These are phyloP conservation scores for Cerceris rybyensis DNA, from an alignment of 2,888 invertebrate genomes.

Conservation along the genomic window DNA sequence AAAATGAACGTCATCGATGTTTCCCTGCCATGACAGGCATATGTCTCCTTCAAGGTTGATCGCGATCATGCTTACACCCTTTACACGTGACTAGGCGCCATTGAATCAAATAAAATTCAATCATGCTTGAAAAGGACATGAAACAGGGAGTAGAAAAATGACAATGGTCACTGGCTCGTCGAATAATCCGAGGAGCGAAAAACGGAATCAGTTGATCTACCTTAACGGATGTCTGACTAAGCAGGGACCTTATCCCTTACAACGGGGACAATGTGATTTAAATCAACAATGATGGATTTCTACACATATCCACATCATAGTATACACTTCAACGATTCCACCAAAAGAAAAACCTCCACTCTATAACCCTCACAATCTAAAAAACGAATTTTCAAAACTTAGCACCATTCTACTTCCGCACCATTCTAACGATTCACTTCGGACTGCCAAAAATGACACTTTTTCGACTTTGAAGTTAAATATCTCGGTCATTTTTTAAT, in stretches of 20 bases:
- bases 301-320: no score
- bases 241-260: conserved; percentile 4
- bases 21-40: background rate
- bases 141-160: background rate
- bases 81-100: background rate
- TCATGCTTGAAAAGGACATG: background rate
- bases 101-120: background rate
- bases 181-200: background rate
- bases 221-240: conserved; percentile 2
- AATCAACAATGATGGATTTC: background rate
- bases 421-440: no score
- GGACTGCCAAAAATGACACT: no score
- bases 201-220: background rate
- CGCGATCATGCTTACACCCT: background rate
- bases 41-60: background rate
- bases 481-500: no score
- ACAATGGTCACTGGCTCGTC: background rate
- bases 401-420: no score
- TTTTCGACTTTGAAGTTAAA: no score
- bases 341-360: no score
- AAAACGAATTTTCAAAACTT: no score
- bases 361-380: no score
- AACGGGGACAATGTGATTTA: background rate
- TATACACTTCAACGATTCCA: no score
- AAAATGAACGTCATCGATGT: background rate